These are phyloP conservation scores for Teleogryllus occipitalis DNA, from an alignment of 1,140 invertebrate genomes.

Conservation along the genomic window DNA sequence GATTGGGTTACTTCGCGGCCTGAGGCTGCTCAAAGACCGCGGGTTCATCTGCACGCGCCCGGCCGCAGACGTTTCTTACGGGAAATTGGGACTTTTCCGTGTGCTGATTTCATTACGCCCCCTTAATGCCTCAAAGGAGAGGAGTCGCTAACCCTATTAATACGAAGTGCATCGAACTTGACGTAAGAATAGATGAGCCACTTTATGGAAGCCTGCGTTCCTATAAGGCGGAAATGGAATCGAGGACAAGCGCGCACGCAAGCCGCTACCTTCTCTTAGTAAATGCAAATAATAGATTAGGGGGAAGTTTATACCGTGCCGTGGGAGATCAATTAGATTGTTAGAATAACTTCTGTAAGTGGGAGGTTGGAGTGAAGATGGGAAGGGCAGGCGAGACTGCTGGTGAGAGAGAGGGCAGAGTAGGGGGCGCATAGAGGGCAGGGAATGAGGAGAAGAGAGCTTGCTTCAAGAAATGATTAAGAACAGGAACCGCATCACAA, in stretches of 20 bases:
- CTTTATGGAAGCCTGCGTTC: neutral
- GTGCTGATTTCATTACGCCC: neutral
- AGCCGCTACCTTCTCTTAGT: neutral
- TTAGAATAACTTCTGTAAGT: neutral
- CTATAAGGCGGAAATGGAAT: neutral
- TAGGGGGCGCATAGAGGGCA: neutral
- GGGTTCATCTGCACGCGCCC: neutral
- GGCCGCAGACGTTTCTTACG: neutral
- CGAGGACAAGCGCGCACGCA: neutral
- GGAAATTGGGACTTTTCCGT: neutral
- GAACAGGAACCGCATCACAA: too few relatives aligned
- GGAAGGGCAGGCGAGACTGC: neutral
- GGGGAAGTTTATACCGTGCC: neutral
- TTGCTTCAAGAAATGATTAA: too few relatives aligned
- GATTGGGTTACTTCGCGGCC: neutral
- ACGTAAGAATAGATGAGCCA: neutral
- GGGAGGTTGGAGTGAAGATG: too few relatives aligned
- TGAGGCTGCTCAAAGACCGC: neutral
- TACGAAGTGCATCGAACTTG: neutral
- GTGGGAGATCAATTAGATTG: conserved; percentile 1
- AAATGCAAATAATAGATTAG: conserved; percentile 2
- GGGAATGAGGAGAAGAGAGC: neutral
- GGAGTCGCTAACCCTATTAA: neutral
- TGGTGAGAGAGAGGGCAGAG: neutral
- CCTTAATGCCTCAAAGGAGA: neutral